phyloP scores from a whole-genome alignment of 2,888 invertebrate species.

The Vannuccia rotundouncinata region DNA sequence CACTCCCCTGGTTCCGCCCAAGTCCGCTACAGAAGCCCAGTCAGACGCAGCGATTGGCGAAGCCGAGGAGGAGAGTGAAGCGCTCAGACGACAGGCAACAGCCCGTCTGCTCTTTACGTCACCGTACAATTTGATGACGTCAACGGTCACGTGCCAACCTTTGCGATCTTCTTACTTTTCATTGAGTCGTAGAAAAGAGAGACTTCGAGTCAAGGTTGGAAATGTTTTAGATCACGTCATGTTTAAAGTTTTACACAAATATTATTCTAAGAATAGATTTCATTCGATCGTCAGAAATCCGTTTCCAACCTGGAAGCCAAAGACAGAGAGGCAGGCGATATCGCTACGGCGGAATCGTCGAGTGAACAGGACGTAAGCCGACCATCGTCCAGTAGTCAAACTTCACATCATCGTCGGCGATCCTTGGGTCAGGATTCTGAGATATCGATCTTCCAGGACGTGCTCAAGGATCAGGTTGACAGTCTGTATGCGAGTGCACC shows the following conservation, averaged over 20 bases:
- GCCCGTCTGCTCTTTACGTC: background rate
- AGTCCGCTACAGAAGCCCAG: background rate
- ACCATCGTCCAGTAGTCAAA: no score
- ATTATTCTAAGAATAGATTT: background rate
- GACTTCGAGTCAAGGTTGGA: background rate
- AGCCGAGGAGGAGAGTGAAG: background rate
- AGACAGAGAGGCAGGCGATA: background rate
- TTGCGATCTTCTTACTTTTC: background rate
- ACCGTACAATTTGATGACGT: background rate
- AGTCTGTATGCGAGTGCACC: conserved; percentile 14
- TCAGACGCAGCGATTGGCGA: background rate
- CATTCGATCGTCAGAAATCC: background rate
- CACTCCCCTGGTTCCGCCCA: background rate
- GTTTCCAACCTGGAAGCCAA: background rate
- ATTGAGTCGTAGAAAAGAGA: background rate
- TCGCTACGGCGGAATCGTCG: background rate
- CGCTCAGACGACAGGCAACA: no score
- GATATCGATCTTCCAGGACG: background rate
- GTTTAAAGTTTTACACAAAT: background rate
- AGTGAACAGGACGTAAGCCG: no score
- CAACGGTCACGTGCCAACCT: background rate
- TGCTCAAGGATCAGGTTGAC: background rate
- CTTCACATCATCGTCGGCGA: no score
- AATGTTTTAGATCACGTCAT: background rate
- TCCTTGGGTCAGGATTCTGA: no score